Conservation (phyloP, 1,140 invertebrate species). For the Goniozus legneri region DNA sequence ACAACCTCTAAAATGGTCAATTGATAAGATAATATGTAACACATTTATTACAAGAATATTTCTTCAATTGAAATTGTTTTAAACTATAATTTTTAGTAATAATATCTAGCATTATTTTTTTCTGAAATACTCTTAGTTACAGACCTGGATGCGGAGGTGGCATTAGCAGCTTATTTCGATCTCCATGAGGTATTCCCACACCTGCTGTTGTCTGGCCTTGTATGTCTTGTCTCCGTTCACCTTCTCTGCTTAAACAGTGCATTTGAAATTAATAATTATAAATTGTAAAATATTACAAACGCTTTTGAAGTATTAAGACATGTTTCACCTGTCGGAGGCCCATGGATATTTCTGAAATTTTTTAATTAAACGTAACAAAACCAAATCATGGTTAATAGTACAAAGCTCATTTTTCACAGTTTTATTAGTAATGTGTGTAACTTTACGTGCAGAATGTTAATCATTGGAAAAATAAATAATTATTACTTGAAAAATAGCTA, state of each 20-base stretch:
- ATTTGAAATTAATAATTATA: constrained; percentile 41
- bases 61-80: constrained; percentile 8
- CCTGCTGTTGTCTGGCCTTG: constrained; percentile 39
- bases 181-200: constrained; percentile 39
- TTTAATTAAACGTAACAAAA: constrained; percentile 22
- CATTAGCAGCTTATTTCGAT: constrained; percentile 52
- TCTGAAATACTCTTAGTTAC: constrained; percentile 52
- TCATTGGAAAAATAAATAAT: too few species aligned
- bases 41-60: not conserved
- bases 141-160: constrained; percentile 53
- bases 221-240: constrained; percentile 44
- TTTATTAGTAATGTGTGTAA: constrained; percentile 9
- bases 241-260: constrained; percentile 55
- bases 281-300: constrained; percentile 13
- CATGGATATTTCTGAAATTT: constrained; percentile 41
- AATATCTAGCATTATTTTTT: constrained; percentile 43
- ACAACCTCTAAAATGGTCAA: too few species aligned
- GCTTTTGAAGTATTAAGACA: constrained; percentile 28
- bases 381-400: constrained; percentile 24
- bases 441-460: too few species aligned
- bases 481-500: too few species aligned
- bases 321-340: constrained; percentile 30
- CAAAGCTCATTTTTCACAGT: constrained; percentile 15
- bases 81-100: constrained; percentile 22
- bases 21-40: too few species aligned